These are phyloP conservation scores for Ypsolopha sequella DNA, from an alignment of 2,888 invertebrate genomes.

Conservation along the genomic window DNA sequence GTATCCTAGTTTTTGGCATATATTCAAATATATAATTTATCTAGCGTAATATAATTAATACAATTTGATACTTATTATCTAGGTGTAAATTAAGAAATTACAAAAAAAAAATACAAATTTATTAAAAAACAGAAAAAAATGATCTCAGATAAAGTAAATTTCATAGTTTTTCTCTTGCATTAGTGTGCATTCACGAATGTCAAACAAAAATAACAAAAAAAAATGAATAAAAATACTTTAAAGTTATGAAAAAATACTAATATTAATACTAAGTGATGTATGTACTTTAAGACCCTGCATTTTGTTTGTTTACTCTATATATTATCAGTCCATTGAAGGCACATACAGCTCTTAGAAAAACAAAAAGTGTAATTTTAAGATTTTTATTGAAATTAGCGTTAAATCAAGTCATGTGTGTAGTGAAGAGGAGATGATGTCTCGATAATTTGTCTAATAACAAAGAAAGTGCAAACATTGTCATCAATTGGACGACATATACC, in stretches of 20 bases:
- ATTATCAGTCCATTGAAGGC: neutral
- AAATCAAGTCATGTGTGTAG: neutral
- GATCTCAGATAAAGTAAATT: conserved; percentile 38
- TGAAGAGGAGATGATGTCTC: too few species aligned
- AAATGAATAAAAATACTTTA: neutral
- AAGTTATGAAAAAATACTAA: neutral
- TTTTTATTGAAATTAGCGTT: neutral
- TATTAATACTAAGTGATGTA: neutral
- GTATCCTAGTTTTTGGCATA: conserved; percentile 15
- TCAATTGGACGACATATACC: too few species aligned
- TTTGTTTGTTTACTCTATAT: neutral
- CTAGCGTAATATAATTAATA: conserved; percentile 10
- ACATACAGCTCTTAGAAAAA: conserved; percentile 1
- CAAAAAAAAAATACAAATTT: conserved; percentile 48
- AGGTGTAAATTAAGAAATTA: conserved; percentile 36
- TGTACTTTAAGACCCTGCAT: neutral
- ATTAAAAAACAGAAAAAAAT: conserved; percentile 49
- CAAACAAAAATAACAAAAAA: neutral
- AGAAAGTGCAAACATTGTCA: too few species aligned
- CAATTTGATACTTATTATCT: conserved; percentile 28
- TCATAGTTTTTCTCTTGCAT: conserved; percentile 9
- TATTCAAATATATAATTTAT: conserved; percentile 15
- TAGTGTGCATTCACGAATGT: neutral
- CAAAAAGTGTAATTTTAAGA: neutral
- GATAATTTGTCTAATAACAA: too few species aligned